These are phyloP conservation scores for Trachelus troglodyta DNA, from an alignment of 2,888 invertebrate species.

Conservation along the genomic window DNA sequence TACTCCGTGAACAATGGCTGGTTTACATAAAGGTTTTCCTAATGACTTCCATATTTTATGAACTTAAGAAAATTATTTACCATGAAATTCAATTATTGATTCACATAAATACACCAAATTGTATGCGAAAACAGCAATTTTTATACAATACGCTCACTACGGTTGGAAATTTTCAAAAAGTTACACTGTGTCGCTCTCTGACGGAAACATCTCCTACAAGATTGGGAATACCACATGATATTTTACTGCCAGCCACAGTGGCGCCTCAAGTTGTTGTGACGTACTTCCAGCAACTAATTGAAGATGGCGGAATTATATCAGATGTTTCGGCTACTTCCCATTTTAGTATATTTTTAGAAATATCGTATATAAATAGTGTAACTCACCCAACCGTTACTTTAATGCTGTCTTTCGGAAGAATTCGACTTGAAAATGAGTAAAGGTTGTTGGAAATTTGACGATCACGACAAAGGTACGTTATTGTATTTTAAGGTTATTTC, in stretches of 20 bases:
- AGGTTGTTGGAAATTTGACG: constrained; percentile 61
- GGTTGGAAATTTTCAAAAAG: neutral
- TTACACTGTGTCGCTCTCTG: neutral
- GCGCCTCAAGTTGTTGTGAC: neutral
- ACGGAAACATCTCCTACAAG: neutral
- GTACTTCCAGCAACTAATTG: neutral
- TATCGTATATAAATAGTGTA: constrained; percentile 39
- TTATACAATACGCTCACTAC: neutral
- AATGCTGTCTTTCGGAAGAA: neutral
- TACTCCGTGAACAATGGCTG: neutral
- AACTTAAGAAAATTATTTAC: neutral
- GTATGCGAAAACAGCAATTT: neutral
- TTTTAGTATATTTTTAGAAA: constrained; percentile 45
- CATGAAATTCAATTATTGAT: neutral
- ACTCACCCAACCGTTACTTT: constrained; percentile 16
- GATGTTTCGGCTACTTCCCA: constrained; percentile 23
- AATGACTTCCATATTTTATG: neutral
- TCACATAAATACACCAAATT: neutral
- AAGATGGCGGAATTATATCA: neutral
- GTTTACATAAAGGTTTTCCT: neutral
- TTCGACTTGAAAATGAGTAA: constrained; percentile 49
- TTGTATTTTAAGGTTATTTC: constrained; percentile 17
- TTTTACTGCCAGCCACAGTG: neutral
- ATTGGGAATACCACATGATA: neutral
- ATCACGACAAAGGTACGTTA: constrained; percentile 57